Evolutionary conservation across 64 coral and sea anemone species (phyloP), one percentile per base, ranked within the genome.

Genomic region (Stichodactyla mertensii): DNA sequence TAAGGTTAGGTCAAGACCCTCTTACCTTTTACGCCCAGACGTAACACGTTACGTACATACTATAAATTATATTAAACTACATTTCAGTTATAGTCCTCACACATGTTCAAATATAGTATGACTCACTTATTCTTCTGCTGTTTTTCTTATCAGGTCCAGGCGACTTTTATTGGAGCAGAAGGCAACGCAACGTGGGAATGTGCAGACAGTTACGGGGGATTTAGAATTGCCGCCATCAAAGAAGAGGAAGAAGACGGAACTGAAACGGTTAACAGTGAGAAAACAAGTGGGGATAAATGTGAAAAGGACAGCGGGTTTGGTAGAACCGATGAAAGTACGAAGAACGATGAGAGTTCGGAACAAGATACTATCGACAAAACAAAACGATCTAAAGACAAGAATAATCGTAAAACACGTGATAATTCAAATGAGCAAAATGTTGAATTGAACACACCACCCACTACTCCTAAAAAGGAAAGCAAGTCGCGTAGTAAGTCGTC

Each of bases 281-380:
- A 95, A 79, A 87, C 87, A 13, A 92, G 78, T 61, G 92, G 89
- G 4, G 89, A 94, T 16, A 95, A 99, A 84, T 94, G 93, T 23
- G 95, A 98, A 71, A 98, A 98, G 61, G 97, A 99, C 88, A 95
- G 93, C 31, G 97, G 97, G 6, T 89, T 99, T 19, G 93, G 97
- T 12, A 85, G 90, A n/a, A 99, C 97, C 14, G 95, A 98, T 59
- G 95, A 98, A 22, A 94, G 92, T 55, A 94, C 92, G 14, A 98
- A 98, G 77, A 93, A 94, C 52, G 92, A 94, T 67, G 95, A 97
- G 70, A 95, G 90, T 61, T 94, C 95, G 45, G 95, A 93, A 79
- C 93, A 90, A 53, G 96, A 98, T 61, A 23, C 78, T 74, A 78
- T 80, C 3, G 97, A 99, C 31, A 92, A 99, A 60, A 86, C 56